Evolutionary conservation across 2,113 vertebrate genomes (phyloP), one percentile per base, ranked within the genome.

Genomic region (Colaptes auratus): DNA sequence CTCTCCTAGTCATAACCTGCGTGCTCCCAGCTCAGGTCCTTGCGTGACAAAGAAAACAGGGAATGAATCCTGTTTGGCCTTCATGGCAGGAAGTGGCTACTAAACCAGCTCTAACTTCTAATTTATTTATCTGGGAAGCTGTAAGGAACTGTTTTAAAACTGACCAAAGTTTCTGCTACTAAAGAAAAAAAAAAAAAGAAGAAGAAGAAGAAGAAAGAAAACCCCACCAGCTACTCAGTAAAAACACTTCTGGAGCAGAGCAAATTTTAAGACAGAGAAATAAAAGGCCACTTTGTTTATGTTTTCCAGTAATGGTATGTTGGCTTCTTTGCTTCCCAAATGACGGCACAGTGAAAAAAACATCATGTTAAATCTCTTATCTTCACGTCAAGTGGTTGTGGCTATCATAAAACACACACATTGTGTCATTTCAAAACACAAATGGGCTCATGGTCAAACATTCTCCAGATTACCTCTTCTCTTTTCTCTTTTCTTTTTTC

Each of bases 361-460:
- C 76, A 87, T 92, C 56, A 83, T 75, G 91, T 83, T 91, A 90
- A 93, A 91, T 86, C 73, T 73, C 95, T 95, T 97, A 97, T 96
- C 95, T 94, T 67, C 85, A 76, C 0, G 1, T 82, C 84, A 86
- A 96, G 85, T 92, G 92, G 84, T 86, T 83, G 88, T 91, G 88
- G 93, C 79, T 97, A 94, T 96, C 94, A 30, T 50, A 95, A 95
- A 96, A 88, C 89, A 96, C 93, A 95, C 94, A 97, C 78, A 96
- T 94, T 95, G 93, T 93, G 93, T 96, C 93, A 95, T 96, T 97
- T 53, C 95, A 82, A 94, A 96, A 95, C 91, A 97, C 69, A 46
- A 94, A 83, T 0, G 33, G 86, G 90, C 89, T 90, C 20, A 8
- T 2, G 0, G 78, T 70, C 93, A 90, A 94, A 90, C 90, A 96